Base-by-base conservation (phyloP, 2,113 vertebrate genomes). In the Gobius niger region DNA sequence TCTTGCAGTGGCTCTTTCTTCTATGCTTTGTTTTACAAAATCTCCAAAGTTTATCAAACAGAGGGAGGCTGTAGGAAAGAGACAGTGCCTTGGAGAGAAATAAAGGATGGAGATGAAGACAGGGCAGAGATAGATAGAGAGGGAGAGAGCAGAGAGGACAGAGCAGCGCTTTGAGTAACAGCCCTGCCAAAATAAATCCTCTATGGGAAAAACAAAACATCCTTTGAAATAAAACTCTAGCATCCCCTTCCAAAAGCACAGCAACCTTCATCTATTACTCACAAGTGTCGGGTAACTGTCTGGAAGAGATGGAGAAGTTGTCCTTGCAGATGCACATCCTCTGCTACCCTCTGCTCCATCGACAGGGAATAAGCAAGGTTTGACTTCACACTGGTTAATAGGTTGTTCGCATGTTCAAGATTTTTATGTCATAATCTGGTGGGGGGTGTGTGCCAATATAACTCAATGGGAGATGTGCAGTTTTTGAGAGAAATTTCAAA, bases 181-280 rank as follows among this genome's bases (percentile, higher is more conserved):
- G 73, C 82, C 80, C 84, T 89, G 87, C 87, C 86, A 91, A 89
- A 87, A 84, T 82, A 87, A 87, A 86, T 80, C 76, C 86, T 86
- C 85, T 59, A 71, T 56, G 80, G 90, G 79, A 83, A 86, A 89
- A 87, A 87, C 79, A 89, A 85, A 88, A 85, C 83, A 91, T 88
- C 82, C 85, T 77, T 85, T 84, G 83, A 89, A 89, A 89, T 89
- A 88, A 88, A 83, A 85, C 82, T 88, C 86, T 46, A 67, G 84
- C 77, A 84, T 83, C 80, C 60, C 70, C 75, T 82, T 85, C 83
- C 67, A 81, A 85, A 87, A 89, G 77, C 76, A 78, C 83, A 73
- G 79, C 75, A 84, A 79, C 90, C 89, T 90, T 88, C 88, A 88
- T 89, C 81, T 89, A 72, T 86, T 84, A 83, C 82, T 81, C 84